Evolutionary conservation across 2,797 vertebrate genomes (phyloP).

Genomic region (Xiphorhynchus erythropygius): DNA sequence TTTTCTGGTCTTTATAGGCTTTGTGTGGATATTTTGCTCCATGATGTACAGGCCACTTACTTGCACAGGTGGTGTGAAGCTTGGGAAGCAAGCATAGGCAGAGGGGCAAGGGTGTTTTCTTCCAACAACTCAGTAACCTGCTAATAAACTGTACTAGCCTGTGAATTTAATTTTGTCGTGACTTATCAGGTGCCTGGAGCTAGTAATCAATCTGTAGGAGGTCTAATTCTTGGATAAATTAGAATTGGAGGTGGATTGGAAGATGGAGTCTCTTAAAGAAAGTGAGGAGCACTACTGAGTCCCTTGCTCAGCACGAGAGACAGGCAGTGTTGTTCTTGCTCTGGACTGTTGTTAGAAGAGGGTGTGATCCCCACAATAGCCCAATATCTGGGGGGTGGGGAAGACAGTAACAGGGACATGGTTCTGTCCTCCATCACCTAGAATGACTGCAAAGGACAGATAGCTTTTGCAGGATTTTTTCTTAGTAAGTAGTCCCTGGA

Average conservation of each 20-base stretch:
- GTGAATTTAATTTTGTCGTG: constrained; percentile 53
- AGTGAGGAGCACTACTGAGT: neutral
- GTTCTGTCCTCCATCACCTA: neutral
- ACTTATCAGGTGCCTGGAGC: constrained; percentile 37
- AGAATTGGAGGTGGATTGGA: constrained; percentile 10
- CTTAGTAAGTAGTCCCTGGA: neutral
- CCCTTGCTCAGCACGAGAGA: neutral
- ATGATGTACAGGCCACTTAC: neutral
- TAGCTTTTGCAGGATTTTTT: neutral
- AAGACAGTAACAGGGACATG: neutral
- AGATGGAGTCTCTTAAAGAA: neutral
- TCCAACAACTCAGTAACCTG: neutral
- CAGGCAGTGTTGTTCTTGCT: neutral
- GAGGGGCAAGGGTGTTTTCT: neutral
- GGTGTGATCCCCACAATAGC: neutral
- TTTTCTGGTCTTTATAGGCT: neutral
- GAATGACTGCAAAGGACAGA: neutral
- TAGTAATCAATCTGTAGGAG: constrained; percentile 46
- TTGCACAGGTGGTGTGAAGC: neutral
- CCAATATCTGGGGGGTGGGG: neutral
- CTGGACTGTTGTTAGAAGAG: neutral
- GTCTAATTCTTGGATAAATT: neutral
- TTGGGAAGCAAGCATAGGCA: neutral
- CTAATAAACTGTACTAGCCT: constrained; percentile 52
- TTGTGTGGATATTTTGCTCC: neutral